A percentile compares a stretch with the other conserved stretches of the same genome.
phyloP scores from a whole-genome alignment of 2,113 vertebrate genomes.

The Gambusia affinis region DNA sequence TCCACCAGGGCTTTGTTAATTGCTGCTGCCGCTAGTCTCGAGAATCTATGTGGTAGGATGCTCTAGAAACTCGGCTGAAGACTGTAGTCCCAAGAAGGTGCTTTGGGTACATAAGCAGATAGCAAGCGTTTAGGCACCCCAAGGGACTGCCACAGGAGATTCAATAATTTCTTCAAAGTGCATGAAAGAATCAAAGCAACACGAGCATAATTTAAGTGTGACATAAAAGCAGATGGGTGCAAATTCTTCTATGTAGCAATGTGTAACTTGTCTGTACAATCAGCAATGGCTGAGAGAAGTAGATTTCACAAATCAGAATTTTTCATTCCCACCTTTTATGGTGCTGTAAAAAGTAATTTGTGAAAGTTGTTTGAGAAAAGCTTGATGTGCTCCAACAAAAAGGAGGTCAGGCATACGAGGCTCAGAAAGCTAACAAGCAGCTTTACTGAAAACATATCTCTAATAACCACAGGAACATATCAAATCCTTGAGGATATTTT shows the following conservation, averaged over 20 bases:
- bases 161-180: too few relatives aligned
- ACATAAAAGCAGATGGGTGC: neutral
- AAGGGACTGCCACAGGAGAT: too few relatives aligned
- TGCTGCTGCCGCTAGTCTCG: too few relatives aligned
- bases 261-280: neutral
- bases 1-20: too few relatives aligned
- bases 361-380: constrained; percentile 5
- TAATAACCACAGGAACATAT: neutral
- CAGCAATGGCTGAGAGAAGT: neutral
- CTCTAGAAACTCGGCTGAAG: too few relatives aligned
- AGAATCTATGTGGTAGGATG: too few relatives aligned
- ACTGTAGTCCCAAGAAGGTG: too few relatives aligned
- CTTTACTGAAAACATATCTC: constrained; percentile 13
- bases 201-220: too few relatives aligned
- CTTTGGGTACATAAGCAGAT: too few relatives aligned
- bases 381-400: neutral
- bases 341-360: neutral
- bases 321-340: neutral
- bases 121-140: too few relatives aligned
- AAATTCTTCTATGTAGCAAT: neutral
- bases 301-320: neutral
- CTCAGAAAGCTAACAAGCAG: constrained; percentile 17
- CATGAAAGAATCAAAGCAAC: too few relatives aligned
- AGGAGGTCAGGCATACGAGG: neutral
- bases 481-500: too few relatives aligned